These are phyloP conservation scores for Isurus oxyrinchus DNA, from an alignment of 2,113 vertebrate species.

Conservation along the genomic window DNA sequence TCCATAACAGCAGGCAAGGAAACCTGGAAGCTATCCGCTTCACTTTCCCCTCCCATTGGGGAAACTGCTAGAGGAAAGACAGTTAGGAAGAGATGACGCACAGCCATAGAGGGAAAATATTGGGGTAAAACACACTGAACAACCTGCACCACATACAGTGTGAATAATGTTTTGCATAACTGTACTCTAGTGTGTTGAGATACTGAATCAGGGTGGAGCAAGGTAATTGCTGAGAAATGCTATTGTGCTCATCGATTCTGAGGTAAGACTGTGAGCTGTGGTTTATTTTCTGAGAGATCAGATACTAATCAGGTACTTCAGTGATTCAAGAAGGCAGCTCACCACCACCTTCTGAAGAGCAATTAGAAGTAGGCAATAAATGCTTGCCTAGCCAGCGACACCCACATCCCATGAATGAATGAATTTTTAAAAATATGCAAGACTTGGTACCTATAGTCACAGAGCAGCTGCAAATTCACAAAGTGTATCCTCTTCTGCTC, in stretches of 20 bases:
- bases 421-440: not conserved
- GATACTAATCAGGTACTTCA: not conserved
- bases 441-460: not conserved
- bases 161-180: not conserved
- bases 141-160: not conserved
- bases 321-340: no score
- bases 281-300: not conserved
- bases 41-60: not conserved
- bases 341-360: no score
- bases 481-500: not conserved
- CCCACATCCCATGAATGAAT: no score
- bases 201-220: not conserved
- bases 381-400: no score
- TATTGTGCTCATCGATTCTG: not conserved
- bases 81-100: not conserved
- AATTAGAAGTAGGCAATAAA: no score
- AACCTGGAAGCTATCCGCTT: not conserved
- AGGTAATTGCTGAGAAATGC: not conserved
- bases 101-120: not conserved
- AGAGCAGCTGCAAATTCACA: slow-evolving; percentile 16
- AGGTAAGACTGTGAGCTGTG: not conserved
- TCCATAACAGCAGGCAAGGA: not conserved
- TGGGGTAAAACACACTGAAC: not conserved
- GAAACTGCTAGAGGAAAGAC: not conserved
- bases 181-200: not conserved